These are phyloP conservation scores for Nymphalis io DNA, from an alignment of 1,140 invertebrate genomes.

Conservation along the genomic window DNA sequence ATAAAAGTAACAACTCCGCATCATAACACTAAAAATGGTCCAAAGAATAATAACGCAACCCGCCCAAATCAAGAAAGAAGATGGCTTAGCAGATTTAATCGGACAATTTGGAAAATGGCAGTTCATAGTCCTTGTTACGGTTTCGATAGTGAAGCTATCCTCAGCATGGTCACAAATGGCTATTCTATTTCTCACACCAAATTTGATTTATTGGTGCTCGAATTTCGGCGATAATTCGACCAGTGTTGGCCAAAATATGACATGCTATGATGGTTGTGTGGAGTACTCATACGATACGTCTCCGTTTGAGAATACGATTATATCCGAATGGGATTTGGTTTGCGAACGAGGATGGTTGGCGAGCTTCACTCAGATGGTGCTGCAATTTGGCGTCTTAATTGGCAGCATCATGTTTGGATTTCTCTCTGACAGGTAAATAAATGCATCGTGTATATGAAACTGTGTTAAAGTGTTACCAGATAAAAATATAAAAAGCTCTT, in stretches of 20 bases:
- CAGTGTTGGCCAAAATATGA: conserved; percentile 45
- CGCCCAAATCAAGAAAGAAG: conserved; percentile 51
- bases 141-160: conserved; percentile 81
- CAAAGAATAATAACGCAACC: conserved; percentile 34
- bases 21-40: conserved; percentile 42
- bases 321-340: conserved; percentile 80
- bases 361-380: conserved; percentile 76
- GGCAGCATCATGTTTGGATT: conserved; percentile 80
- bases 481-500: too few species aligned
- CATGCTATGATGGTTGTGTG: conserved; percentile 57
- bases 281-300: conserved; percentile 70
- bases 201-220: conserved; percentile 47
- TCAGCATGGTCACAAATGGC: conserved; percentile 82
- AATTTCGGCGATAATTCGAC: conserved; percentile 49
- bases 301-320: conserved; percentile 76
- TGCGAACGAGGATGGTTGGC: conserved; percentile 76
- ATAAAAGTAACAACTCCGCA: background rate
- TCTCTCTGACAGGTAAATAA: conserved; percentile 73
- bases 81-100: conserved; percentile 60
- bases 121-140: conserved; percentile 71
- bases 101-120: conserved; percentile 83
- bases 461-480: too few species aligned
- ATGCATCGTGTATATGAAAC: too few species aligned
- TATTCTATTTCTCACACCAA: conserved; percentile 74
- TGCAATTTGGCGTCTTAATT: conserved; percentile 80